Base-by-base conservation (phyloP, 2,113 vertebrate genomes). In the Peucedramus taeniatus region DNA sequence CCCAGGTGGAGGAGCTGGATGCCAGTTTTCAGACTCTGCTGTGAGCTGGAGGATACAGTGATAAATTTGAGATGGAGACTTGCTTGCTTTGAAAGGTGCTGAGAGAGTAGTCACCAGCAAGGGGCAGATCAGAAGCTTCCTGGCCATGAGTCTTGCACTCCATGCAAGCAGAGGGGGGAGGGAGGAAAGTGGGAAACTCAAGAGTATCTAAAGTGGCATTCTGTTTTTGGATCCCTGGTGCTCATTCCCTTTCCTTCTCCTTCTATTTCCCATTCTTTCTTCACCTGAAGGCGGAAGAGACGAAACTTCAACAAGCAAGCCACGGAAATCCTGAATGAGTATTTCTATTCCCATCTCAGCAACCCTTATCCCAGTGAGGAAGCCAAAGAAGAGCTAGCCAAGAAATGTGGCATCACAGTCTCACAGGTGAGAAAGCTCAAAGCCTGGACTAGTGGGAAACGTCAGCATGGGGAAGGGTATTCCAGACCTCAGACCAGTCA, bases 271-370 rank as follows among this genome's bases (percentile, higher is more conserved):
- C 37, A 10, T 21, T 70, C 44, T 74, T 89, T 97, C 59, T 96
- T 80, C 82, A 42, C 26, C 4, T 51, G 57, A 98, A 99, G 99
- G 97, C 98, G 99, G 95, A 99, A 99, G 98, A 99, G 99, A 97
- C 98, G 99, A 97, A 99, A 99, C 97, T 99, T 99, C 98, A 99
- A 99, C 98, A 99, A 99, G 96, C 99, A 99, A 97, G 99, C 99
- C 6, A 99, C 99, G 11, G 99, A 99, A 98, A 99, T 99, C 98
- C 98, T 99, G 98, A 99, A 99, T 71, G 99, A 99, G 97, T 99
- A 99, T 98, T 99, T 99, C 98, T 99, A 99, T 98, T 99, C 99
- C 22, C 99, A 99, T 98, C 99, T 99, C 98, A 99, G 99, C 98
- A 99, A 99, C 98, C 99, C 99, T 20, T 99, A 99, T 96, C 99